Evolutionary conservation across 2,113 vertebrate species (phyloP).

Genomic region (western clawed frog (Xenopus tropicalis)): UCB_Xtro_10.0 CM004443.2:44610001-44610500

Average conservation of each 20-base stretch:
- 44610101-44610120: slow-evolving; percentile 70
- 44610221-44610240: slow-evolving; percentile 11
- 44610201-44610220: slow-evolving; percentile 38
- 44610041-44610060: slow-evolving; percentile 55
- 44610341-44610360: too few relatives aligned
- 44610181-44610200: slow-evolving; percentile 49
- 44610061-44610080: slow-evolving; percentile 60
- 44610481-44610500: too few relatives aligned
- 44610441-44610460: too few relatives aligned
- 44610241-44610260: slow-evolving; percentile 37
- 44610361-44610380: too few relatives aligned
- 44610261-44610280: slow-evolving; percentile 17
- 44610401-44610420: too few relatives aligned
- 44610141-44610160: slow-evolving; percentile 42
- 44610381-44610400: too few relatives aligned
- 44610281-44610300: not conserved
- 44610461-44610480: too few relatives aligned
- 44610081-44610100: slow-evolving; percentile 57
- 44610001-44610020: slow-evolving; percentile 66
- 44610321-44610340: too few relatives aligned
- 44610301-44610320: not conserved
- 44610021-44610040: slow-evolving; percentile 56
- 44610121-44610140: slow-evolving; percentile 47
- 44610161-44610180: slow-evolving; percentile 53
- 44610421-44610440: too few relatives aligned